These are phyloP conservation scores for Protaetia brevitarsis DNA, from an alignment of 1,140 invertebrate species.

Conservation along the genomic window DNA sequence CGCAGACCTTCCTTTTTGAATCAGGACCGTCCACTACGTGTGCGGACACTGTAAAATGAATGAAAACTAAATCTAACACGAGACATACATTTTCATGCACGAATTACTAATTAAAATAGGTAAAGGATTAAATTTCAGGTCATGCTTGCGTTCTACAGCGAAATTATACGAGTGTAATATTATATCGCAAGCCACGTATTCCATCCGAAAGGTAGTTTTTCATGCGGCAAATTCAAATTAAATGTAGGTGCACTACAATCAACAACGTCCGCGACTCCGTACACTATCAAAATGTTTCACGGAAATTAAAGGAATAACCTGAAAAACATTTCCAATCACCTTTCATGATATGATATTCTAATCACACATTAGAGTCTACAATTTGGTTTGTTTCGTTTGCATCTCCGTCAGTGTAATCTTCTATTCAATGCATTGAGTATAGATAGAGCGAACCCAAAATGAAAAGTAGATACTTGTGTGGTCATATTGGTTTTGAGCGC, in stretches of 20 bases:
- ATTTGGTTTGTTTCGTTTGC: too few relatives aligned
- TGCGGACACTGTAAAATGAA: constrained; percentile 1
- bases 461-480: too few relatives aligned
- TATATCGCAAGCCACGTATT: neutral
- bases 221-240: constrained; percentile 7
- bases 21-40: neutral
- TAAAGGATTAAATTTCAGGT: constrained; percentile 17
- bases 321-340: too few relatives aligned
- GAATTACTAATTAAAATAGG: constrained; percentile 15
- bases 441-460: too few relatives aligned
- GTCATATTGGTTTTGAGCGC: too few relatives aligned
- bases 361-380: too few relatives aligned
- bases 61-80: constrained; percentile 11
- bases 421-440: too few relatives aligned
- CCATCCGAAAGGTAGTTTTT: neutral
- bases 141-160: neutral
- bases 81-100: constrained; percentile 10
- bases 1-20: neutral
- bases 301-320: too few relatives aligned
- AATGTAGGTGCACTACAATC: neutral
- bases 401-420: too few relatives aligned
- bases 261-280: too few relatives aligned
- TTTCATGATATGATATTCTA: too few relatives aligned
- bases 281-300: too few relatives aligned
- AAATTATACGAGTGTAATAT: constrained; percentile 1